Base-by-base conservation (phyloP, 1,140 invertebrate genomes). In the Leguminivora glycinivorella region DNA sequence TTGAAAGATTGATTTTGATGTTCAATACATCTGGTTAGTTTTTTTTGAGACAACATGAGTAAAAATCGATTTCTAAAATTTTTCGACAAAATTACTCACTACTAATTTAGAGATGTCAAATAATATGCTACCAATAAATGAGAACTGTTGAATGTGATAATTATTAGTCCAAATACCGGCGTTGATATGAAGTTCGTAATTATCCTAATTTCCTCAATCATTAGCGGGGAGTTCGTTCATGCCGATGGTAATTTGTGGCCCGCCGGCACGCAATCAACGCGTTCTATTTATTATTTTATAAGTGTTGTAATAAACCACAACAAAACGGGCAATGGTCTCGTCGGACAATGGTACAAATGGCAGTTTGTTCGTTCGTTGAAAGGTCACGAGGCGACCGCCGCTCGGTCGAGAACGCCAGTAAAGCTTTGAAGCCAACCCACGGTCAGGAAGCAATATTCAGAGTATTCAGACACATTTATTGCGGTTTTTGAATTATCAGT, bases 191-290 rank as follows among this genome's bases (percentile, higher is more conserved):
- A 75, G 73, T 63, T 31, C 58, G 26, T 79, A 69, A 75, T 79
- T 79, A 75, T 72, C 75, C 63, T 72, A 72, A 79, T 80, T 74
- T 75, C 75, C 74, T 67, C 74, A 68, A 75, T 72, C 69, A 75
- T 80, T 80, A 80, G 24, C 67, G 63, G 72, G 22, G 22, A 25
- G 56, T 29, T 29, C 58, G 72, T 77, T 74, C 75, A 75, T 77
- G 73, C 69, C 71, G 66, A 76, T 75, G 40, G 71, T 72, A 73
- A 72, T 79, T 76, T 75, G 70, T 56, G 70, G 71, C 70, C 67
- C 69, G 72, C 47, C 24, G 60, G 68, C 72, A 77, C 73, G 71
- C 75, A 70, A 75, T 68, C 67, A 70, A 60, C 24, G 26, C 68
- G 72, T 68, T 63, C 58, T 56, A 66, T 76, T 70, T 72, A 76